Percentiles rank a stretch among this genome's conserved stretches.
Conservation (phyloP, 2,113 vertebrate species). For the Glaucidium brasilianum region DNA sequence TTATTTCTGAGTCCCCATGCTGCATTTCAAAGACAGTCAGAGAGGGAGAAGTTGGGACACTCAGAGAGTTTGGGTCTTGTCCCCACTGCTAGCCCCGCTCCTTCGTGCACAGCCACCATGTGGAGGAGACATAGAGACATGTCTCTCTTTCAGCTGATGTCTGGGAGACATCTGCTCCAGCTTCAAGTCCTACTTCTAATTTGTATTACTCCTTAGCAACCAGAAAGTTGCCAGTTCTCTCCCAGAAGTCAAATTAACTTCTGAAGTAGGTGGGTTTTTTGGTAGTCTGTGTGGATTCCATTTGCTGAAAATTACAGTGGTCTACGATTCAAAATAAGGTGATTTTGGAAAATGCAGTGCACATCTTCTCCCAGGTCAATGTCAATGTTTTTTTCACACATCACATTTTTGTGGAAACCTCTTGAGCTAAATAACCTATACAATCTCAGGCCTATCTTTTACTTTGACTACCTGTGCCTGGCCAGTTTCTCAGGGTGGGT, state of each 20-base stretch:
- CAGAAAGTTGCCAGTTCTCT: background rate
- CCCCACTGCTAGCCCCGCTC: fast-evolving
- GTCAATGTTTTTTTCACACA: background rate
- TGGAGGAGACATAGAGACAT: background rate
- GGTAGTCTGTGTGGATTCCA: background rate
- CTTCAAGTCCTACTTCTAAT: background rate
- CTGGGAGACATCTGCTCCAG: background rate
- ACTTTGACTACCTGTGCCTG: background rate
- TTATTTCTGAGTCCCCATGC: background rate
- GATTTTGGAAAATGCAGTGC: background rate
- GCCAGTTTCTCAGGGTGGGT: background rate
- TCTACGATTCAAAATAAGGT: background rate
- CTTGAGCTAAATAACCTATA: background rate
- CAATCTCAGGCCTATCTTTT: background rate
- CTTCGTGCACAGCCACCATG: fast-evolving
- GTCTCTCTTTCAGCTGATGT: background rate
- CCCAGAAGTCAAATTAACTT: background rate
- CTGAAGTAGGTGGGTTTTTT: background rate
- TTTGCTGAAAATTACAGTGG: background rate
- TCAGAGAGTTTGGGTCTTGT: background rate
- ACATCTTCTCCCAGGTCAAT: background rate
- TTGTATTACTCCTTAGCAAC: background rate
- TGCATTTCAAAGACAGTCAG: background rate
- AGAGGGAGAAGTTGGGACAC: background rate
- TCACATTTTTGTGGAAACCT: background rate